Percentiles rank a stretch among this genome's conserved stretches.
phyloP scores from a whole-genome alignment of 1,140 invertebrate genomes.

The Scaptomyza graminum region DNA sequence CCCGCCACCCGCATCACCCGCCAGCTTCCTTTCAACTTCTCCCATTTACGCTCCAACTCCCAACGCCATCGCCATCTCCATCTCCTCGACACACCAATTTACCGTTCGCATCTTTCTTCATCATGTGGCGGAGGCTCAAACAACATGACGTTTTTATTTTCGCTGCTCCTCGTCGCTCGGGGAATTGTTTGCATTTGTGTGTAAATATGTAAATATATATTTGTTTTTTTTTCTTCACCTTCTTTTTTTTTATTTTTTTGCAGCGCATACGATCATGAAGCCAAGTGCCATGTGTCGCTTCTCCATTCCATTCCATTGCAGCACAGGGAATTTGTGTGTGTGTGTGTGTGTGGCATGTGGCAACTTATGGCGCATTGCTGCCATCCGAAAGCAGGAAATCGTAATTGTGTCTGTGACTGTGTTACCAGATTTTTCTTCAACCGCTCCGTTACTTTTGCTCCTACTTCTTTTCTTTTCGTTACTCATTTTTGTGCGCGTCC shows the following conservation, averaged over 20 bases:
- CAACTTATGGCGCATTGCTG: constrained; percentile 36
- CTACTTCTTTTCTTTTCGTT: not conserved
- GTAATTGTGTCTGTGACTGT: constrained; percentile 52
- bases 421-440: constrained; percentile 38
- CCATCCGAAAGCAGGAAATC: constrained; percentile 18
- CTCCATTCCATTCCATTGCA: constrained; percentile 9
- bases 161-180: constrained; percentile 9
- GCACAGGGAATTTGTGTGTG: not conserved
- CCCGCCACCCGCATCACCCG: not conserved
- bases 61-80: no score
- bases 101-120: constrained; percentile 57
- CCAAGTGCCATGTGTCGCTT: constrained; percentile 35
- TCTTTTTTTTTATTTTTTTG: constrained; percentile 14
- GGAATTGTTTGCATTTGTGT: constrained; percentile 54
- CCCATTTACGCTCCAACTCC: no score
- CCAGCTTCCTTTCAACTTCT: no score
- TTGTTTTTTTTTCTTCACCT: no score
- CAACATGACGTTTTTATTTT: constrained; percentile 54
- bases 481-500: not conserved
- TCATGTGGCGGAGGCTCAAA: constrained; percentile 49
- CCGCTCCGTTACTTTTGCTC: constrained; percentile 1
- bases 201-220: constrained; percentile 49
- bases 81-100: constrained; percentile 36
- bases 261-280: constrained; percentile 34
- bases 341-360: constrained; percentile 24